Evolutionary conservation across 2,888 invertebrate genomes (phyloP).

Genomic region (Hoplodrina ambigua): DNA sequence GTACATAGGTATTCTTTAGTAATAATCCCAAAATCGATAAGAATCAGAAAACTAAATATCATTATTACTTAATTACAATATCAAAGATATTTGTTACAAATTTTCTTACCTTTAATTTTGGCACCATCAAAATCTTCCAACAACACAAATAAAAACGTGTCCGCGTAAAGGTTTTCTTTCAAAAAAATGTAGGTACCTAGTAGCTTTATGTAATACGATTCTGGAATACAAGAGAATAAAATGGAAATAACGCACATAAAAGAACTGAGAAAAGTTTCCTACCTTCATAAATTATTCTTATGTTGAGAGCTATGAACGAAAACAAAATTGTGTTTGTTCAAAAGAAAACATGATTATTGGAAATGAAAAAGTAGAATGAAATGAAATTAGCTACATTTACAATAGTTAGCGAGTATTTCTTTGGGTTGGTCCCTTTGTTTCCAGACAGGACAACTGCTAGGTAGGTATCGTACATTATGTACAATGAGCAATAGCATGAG

Average conservation of each 20-base stretch:
- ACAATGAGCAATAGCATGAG: constrained; percentile 26
- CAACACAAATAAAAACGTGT: constrained; percentile 48
- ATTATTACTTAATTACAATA: neutral
- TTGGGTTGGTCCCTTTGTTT: neutral
- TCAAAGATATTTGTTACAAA: neutral
- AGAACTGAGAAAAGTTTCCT: constrained; percentile 54
- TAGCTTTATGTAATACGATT: constrained; percentile 53
- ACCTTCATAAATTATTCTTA: constrained; percentile 61
- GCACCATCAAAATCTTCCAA: constrained; percentile 39
- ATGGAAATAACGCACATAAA: constrained; percentile 62
- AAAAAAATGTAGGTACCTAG: constrained; percentile 56
- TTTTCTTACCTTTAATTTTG: constrained; percentile 48
- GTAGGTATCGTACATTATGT: constrained; percentile 6
- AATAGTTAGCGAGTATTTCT: neutral
- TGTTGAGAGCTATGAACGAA: constrained; percentile 51
- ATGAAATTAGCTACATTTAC: constrained; percentile 28
- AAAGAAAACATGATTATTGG: constrained; percentile 48
- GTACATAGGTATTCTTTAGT: neutral
- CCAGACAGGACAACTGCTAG: constrained; percentile 7
- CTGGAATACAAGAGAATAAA: constrained; percentile 57
- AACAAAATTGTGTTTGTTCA: constrained; percentile 53
- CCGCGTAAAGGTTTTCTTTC: constrained; percentile 45
- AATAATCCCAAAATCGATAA: neutral
- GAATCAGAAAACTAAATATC: neutral
- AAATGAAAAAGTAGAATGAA: constrained; percentile 42